Base-by-base conservation (phyloP, 2,888 invertebrate genomes). In the Synanthedon andrenaeformis region DNA sequence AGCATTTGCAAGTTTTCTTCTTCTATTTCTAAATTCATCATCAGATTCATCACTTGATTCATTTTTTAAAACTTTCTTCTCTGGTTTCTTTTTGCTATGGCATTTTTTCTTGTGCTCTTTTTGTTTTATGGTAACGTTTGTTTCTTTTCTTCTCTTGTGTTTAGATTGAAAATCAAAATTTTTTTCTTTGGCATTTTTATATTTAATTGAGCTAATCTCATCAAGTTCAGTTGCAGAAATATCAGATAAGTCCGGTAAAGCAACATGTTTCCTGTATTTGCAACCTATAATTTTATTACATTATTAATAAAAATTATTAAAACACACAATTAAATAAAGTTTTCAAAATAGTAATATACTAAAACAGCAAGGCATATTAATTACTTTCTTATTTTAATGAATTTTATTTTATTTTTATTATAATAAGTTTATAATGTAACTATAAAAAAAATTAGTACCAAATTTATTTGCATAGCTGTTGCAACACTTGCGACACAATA, bases 1-100 rank as follows among this genome's bases (percentile, higher is more conserved):
- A 52, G 90, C 90, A 69, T 90, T 79, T 58, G 88, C 89, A 57
- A 91, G 68, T 69, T 89, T 89, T 59, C 79, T 74, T 61, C 86
- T 70, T 67, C 82, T 84, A 62, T 78, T 79, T 65, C 72, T 77
- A 54, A 82, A 82, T 65, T 86, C 85, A 70, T 79, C 82, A 59
- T 82, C 84, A 51, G 84, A 82, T 58, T 83, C 82, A 53, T 83
- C 86, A 69, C 85, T 86, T 35, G 78, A 72, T 58, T 80, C 80
- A 62, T 23, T 51, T 49, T 17, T 49, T 12, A 76, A 55, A 53
- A 70, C 57, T 63, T 73, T 73, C 5, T 66, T 53, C 53, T 59
- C 61, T 52, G 66, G 17, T 64, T 72, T 82, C 57, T 70, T 79
- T 63, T 74, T 79, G 19, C 57, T 56, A 5, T 64, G 63, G 55